Conservation (phyloP, 2,888 invertebrate species). For the Germaria angustata region DNA sequence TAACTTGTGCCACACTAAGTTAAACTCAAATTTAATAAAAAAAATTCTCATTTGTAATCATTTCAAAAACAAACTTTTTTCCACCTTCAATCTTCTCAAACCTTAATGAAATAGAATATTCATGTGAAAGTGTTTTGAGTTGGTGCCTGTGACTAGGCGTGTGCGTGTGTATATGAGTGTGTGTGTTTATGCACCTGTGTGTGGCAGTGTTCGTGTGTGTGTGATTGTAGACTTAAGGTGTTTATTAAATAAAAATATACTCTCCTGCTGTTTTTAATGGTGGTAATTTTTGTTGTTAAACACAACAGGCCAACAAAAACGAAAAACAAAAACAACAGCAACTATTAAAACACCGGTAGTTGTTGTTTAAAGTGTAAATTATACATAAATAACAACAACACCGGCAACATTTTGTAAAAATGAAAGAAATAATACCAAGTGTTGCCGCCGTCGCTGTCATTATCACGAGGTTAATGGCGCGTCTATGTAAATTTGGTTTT, state of each 20-base stretch:
- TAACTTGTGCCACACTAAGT: too few species aligned
- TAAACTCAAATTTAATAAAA: too few species aligned
- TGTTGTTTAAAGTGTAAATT: slow-evolving; percentile 54
- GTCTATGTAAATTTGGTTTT: slow-evolving; percentile 62
- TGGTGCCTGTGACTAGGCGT: too few species aligned
- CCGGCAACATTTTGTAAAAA: not conserved
- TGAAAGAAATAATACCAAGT: slow-evolving; percentile 27
- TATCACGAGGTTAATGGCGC: slow-evolving; percentile 62
- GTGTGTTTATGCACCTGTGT: not conserved
- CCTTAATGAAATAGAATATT: not conserved
- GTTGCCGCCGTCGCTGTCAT: slow-evolving; percentile 61
- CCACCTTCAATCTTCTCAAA: not conserved
- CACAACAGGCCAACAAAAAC: slow-evolving; percentile 28
- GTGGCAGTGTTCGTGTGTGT: not conserved
- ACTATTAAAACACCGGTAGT: slow-evolving; percentile 53
- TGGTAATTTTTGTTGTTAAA: slow-evolving; percentile 42
- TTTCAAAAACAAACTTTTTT: not conserved
- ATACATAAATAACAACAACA: slow-evolving; percentile 34
- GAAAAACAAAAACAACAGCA: not conserved
- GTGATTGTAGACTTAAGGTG: slow-evolving; percentile 34
- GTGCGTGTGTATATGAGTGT: not conserved
- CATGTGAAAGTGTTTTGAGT: not conserved
- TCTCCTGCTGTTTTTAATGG: slow-evolving; percentile 38
- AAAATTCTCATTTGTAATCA: too few species aligned
- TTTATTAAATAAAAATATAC: slow-evolving; percentile 34